Percentiles rank a stretch among this genome's conserved stretches.
Evolutionary conservation across 2,888 invertebrate species (phyloP).

Genomic region (Mythimna vitellina): DNA sequence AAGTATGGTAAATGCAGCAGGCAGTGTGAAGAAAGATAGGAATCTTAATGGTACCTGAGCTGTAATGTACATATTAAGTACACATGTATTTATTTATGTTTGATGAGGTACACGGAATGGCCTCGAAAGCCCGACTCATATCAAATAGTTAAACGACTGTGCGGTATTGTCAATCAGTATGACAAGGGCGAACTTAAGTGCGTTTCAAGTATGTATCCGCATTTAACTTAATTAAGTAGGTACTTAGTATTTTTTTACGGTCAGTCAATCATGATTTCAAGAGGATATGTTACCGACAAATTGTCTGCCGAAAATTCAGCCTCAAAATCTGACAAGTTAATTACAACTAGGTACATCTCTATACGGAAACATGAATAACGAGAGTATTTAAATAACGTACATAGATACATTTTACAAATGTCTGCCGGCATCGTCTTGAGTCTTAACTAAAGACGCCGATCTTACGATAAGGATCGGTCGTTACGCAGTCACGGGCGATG

Average conservation of each 20-base stretch:
- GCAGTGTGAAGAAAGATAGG: constrained; percentile 72
- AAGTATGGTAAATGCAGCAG: constrained; percentile 56
- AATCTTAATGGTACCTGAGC: constrained; percentile 76
- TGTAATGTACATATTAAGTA: constrained; percentile 55
- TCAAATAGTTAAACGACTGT: constrained; percentile 52
- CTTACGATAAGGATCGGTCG: constrained; percentile 86
- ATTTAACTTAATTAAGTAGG: constrained; percentile 1
- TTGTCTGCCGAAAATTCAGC: not conserved
- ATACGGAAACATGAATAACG: constrained; percentile 45
- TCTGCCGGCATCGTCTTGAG: constrained; percentile 51
- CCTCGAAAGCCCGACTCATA: constrained; percentile 51
- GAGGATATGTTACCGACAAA: not conserved
- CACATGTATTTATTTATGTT: constrained; percentile 57
- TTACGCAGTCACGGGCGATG: constrained; percentile 86
- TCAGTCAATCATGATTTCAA: constrained; percentile 2
- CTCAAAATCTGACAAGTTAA: constrained; percentile 33
- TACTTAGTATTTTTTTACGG: constrained; percentile 10
- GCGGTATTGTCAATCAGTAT: constrained; percentile 45
- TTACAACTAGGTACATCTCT: constrained; percentile 28
- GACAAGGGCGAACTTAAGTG: constrained; percentile 36
- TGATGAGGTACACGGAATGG: constrained; percentile 56
- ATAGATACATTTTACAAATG: constrained; percentile 58
- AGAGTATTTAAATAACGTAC: constrained; percentile 56
- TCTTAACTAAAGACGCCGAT: constrained; percentile 66
- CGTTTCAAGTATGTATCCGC: not conserved